These are phyloP conservation scores for Tapirus terrestris DNA, from an alignment of 2,113 vertebrate species.

Conservation along the genomic window DNA sequence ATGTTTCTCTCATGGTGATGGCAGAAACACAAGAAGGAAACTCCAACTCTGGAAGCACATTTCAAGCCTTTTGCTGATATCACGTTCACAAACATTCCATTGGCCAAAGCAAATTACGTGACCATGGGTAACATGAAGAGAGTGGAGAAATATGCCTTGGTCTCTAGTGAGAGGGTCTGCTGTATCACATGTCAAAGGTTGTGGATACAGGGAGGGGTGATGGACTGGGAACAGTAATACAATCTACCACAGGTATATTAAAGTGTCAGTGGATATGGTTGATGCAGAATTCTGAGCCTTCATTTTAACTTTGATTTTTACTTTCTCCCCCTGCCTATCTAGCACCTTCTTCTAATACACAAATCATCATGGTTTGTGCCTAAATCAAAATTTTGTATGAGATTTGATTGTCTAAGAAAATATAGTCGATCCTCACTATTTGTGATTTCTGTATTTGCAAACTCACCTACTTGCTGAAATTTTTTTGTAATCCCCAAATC, in stretches of 20 bases:
- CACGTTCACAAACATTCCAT: background rate
- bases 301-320: conserved; percentile 12
- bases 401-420: background rate
- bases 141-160: background rate
- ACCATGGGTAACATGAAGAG: background rate
- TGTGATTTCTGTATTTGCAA: conserved; percentile 5
- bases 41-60: background rate
- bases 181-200: background rate
- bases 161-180: background rate
- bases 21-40: background rate
- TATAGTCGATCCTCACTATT: background rate
- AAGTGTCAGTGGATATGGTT: background rate
- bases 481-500: background rate
- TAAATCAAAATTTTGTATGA: background rate
- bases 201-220: background rate
- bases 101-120: background rate
- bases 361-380: background rate
- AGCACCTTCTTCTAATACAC: background rate
- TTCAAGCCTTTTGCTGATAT: background rate
- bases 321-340: background rate
- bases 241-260: background rate
- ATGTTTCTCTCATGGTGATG: background rate
- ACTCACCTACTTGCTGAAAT: background rate
- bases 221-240: background rate
- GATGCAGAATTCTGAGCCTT: conserved; percentile 40